Percentiles rank a stretch among this genome's conserved stretches.
These are phyloP conservation scores for Calidris pygmaea DNA, from an alignment of 2,113 vertebrate species.

Conservation along the genomic window DNA sequence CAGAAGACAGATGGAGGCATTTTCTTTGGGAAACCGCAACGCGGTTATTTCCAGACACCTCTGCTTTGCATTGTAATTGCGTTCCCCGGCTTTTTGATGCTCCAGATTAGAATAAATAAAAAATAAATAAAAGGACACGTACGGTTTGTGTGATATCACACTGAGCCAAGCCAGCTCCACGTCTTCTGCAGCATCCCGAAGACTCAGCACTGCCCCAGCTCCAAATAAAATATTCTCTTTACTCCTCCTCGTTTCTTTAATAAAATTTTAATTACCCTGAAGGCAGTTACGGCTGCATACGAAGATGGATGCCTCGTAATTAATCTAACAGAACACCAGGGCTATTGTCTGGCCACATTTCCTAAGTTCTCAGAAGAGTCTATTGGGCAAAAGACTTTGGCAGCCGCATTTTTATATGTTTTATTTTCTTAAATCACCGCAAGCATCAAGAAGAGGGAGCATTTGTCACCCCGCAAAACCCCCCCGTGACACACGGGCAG, in stretches of 20 bases:
- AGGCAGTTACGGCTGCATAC: not conserved
- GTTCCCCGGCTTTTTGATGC: not conserved
- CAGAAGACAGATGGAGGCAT: not conserved
- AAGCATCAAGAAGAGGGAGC: not conserved
- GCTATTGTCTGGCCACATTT: not conserved
- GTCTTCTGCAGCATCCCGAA: not conserved
- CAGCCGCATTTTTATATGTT: not conserved
- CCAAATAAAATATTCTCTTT: not conserved
- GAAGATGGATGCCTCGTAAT: not conserved
- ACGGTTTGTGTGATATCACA: accelerated
- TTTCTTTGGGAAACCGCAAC: not conserved
- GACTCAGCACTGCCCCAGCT: not conserved
- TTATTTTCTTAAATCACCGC: not conserved
- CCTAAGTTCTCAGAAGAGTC: not conserved
- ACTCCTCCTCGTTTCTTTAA: not conserved
- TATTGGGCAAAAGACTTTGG: not conserved
- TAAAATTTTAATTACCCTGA: not conserved
- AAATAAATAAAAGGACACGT: not conserved
- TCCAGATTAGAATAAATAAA: not conserved
- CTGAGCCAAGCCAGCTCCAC: not conserved
- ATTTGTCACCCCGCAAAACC: not conserved
- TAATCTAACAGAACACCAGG: not conserved
- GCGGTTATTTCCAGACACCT: not conserved
- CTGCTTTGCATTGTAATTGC: not conserved
- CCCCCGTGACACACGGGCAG: accelerated